A percentile compares a stretch with the other conserved stretches of the same genome.
Conservation (phyloP, 2,797 vertebrate species). For the Arctocebus calabarensis region DNA sequence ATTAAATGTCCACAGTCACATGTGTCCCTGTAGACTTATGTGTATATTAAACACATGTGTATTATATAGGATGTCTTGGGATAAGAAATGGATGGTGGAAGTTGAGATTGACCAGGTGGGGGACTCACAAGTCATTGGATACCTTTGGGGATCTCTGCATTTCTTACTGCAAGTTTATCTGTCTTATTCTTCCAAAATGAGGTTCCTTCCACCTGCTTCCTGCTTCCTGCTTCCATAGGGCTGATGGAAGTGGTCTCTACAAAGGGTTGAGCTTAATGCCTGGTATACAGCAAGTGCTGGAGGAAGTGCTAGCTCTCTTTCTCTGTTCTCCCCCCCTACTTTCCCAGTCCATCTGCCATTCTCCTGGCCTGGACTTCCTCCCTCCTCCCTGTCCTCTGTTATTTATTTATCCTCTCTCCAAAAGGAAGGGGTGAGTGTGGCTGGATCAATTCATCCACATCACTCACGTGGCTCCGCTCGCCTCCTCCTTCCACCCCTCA, state of each 20-base stretch:
- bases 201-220: too few relatives aligned
- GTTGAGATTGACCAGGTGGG: neutral
- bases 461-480: constrained; percentile 74
- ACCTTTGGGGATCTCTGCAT: neutral
- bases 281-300: neutral
- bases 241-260: neutral
- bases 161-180: rapidly evolving
- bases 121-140: rapidly evolving
- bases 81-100: neutral
- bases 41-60: neutral
- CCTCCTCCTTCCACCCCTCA: constrained; percentile 54
- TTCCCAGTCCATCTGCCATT: constrained; percentile 27
- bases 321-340: neutral
- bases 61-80: too few relatives aligned
- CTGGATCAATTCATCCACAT: constrained; percentile 78
- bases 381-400: neutral
- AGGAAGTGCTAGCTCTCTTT: neutral
- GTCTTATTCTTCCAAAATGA: neutral
- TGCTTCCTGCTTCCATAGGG: rapidly evolving
- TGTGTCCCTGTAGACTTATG: neutral
- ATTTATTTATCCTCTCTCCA: constrained; percentile 56
- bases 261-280: rapidly evolving
- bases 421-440: constrained; percentile 76
- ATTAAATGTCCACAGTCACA: neutral
- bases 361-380: neutral